phyloP scores from a whole-genome alignment of 2,113 vertebrate genomes.

The Glaucidium brasilianum region DNA sequence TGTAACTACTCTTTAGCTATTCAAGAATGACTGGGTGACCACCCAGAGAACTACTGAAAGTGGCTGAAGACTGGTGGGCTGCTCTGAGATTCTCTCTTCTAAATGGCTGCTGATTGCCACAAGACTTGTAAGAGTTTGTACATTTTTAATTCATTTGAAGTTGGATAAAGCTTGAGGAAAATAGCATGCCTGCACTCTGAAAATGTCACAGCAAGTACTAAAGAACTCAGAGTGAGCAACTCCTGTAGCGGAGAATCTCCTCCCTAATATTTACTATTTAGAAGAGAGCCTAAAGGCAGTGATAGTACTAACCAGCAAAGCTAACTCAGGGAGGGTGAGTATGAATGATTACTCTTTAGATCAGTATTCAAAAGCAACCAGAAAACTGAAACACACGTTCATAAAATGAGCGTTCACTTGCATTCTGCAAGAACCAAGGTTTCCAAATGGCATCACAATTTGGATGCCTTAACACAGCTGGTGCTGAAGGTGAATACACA shows the following conservation, averaged over 20 bases:
- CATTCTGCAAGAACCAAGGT: not conserved
- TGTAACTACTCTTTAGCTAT: not conserved
- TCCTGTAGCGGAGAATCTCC: not conserved
- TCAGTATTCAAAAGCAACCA: not conserved
- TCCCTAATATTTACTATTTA: not conserved
- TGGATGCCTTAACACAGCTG: accelerated
- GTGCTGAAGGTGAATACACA: not conserved
- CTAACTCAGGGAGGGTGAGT: too few species aligned
- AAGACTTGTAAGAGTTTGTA: not conserved
- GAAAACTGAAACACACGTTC: not conserved
- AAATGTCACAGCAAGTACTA: not conserved
- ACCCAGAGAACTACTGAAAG: not conserved
- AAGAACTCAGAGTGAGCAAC: not conserved
- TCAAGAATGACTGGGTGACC: not conserved
- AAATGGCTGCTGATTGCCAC: not conserved
- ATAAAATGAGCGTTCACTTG: not conserved
- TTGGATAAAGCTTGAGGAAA: not conserved
- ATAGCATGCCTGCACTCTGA: not conserved
- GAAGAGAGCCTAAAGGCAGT: not conserved
- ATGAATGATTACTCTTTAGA: not conserved
- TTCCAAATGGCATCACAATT: not conserved
- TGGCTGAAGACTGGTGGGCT: not conserved
- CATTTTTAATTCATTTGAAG: not conserved
- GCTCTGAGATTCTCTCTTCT: not conserved
- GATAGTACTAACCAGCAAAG: not conserved